phyloP scores from a whole-genome alignment of 2,888 invertebrate species.

The Kryphioiulus occultus region DNA sequence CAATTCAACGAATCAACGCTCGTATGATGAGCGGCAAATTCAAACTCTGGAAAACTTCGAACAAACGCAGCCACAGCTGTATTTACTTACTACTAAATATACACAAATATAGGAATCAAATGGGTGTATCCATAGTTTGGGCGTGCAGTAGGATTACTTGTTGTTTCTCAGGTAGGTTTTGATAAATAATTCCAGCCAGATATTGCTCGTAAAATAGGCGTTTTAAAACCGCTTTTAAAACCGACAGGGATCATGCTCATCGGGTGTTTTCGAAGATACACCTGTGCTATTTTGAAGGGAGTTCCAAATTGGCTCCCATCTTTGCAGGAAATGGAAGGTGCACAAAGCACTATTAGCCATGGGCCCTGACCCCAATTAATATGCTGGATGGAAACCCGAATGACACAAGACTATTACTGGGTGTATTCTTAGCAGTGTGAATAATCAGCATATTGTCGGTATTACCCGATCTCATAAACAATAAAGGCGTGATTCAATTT shows the following conservation, averaged over 20 bases:
- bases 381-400: neutral
- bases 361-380: neutral
- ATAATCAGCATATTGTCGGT: neutral
- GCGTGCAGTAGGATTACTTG: too few relatives aligned
- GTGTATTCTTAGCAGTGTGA: neutral
- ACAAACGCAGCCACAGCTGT: too few relatives aligned
- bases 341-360: neutral
- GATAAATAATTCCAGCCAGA: neutral
- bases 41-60: too few relatives aligned
- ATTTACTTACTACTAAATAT: too few relatives aligned
- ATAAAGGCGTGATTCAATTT: slow-evolving; percentile 20
- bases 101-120: too few relatives aligned
- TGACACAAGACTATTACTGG: slow-evolving; percentile 12
- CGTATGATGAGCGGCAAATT: too few relatives aligned
- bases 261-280: slow-evolving; percentile 6
- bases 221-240: neutral
- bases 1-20: too few relatives aligned
- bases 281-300: neutral
- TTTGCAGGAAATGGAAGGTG: neutral
- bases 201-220: neutral
- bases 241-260: neutral
- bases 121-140: too few relatives aligned
- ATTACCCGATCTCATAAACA: slow-evolving; percentile 30
- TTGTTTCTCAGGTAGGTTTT: neutral
- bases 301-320: neutral